Conservation (phyloP, 2,888 invertebrate species). For the Adineta ricciae region DNA sequence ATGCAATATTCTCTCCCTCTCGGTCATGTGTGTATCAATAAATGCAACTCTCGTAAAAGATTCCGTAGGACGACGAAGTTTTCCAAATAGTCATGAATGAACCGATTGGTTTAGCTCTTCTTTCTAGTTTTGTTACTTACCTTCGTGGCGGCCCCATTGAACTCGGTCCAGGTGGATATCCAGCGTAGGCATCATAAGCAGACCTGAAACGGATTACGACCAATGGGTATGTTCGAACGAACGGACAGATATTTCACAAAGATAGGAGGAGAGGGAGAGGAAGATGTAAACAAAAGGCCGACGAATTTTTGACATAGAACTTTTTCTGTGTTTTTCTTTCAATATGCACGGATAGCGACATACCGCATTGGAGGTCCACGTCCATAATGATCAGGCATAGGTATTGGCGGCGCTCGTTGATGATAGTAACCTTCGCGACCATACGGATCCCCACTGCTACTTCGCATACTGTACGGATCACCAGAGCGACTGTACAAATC, state of each 20-base stretch:
- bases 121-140: neutral
- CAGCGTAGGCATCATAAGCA: slow-evolving; percentile 10
- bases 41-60: neutral
- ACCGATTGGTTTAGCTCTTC: neutral
- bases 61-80: neutral
- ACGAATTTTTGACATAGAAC: neutral
- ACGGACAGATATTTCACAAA: neutral
- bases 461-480: slow-evolving; percentile 5
- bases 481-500: neutral
- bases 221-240: neutral
- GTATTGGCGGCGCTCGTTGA: neutral
- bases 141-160: slow-evolving; percentile 2
- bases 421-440: neutral
- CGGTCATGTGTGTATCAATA: neutral
- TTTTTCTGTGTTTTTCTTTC: neutral
- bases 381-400: neutral
- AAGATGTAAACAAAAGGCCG: neutral
- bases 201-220: slow-evolving; percentile 17
- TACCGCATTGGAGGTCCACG: slow-evolving; percentile 16
- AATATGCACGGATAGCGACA: neutral
- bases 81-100: neutral
- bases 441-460: neutral
- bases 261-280: neutral
- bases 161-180: neutral
- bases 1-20: neutral